Evolutionary conservation across 2,113 vertebrate genomes (phyloP).

Genomic region (Pygoscelis adeliae): DNA sequence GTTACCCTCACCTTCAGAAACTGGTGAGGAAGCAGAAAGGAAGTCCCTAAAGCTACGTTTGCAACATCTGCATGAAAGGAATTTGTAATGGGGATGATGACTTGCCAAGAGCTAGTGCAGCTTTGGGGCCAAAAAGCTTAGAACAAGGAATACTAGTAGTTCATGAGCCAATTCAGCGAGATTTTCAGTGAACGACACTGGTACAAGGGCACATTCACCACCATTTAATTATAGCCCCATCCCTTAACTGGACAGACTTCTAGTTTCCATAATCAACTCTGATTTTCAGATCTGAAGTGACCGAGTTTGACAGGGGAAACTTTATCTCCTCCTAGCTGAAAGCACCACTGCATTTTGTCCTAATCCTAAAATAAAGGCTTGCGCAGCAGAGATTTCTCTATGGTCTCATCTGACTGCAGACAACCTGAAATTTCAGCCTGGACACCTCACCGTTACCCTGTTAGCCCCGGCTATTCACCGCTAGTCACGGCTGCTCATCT

Average conservation of each 20-base stretch:
- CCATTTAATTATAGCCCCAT: neutral
- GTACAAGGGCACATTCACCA: neutral
- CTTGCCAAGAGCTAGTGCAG: neutral
- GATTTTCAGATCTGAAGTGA: neutral
- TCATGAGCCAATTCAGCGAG: neutral
- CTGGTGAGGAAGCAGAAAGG: slow-evolving; percentile 37
- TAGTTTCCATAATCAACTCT: neutral
- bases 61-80: neutral
- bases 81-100: neutral
- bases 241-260: neutral
- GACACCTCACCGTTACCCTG: neutral
- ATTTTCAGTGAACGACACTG: neutral
- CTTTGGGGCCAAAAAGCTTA: neutral
- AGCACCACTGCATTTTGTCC: neutral
- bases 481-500: neutral
- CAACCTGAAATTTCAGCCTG: neutral
- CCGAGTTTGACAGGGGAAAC: neutral
- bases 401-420: neutral
- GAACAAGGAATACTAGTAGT: neutral
- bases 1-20: slow-evolving; percentile 9
- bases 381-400: neutral
- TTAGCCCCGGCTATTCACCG: neutral
- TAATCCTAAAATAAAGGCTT: neutral
- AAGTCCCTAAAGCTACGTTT: slow-evolving; percentile 16
- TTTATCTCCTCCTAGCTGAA: neutral